Evolutionary conservation across 2,888 invertebrate genomes (phyloP).

Genomic region (Acanthosepion lycidas): DNA sequence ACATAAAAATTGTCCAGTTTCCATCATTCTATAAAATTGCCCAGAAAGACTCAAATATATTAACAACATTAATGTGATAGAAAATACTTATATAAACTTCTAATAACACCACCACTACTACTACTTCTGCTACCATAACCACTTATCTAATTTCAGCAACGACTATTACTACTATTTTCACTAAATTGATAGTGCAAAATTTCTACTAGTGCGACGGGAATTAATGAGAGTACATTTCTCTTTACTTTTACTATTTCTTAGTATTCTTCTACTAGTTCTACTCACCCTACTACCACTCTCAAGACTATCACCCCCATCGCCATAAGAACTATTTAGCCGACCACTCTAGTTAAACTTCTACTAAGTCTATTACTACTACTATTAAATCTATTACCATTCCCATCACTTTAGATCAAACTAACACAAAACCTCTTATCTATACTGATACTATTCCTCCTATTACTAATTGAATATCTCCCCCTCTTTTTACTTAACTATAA

Average conservation of each 20-base stretch:
- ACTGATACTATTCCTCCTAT: no score
- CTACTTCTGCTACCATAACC: background rate
- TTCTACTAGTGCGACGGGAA: background rate
- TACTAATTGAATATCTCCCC: no score
- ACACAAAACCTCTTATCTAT: no score
- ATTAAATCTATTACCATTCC: background rate
- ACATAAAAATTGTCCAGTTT: no score
- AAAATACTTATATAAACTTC: background rate
- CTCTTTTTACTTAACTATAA: no score
- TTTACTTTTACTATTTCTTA: background rate
- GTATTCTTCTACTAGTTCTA: background rate
- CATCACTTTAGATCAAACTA: background rate
- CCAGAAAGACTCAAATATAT: no score
- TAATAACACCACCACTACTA: background rate
- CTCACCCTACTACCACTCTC: background rate
- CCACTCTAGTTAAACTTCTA: background rate
- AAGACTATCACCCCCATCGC: no score
- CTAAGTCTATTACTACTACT: background rate
- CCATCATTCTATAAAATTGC: no score
- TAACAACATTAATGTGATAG: no score
- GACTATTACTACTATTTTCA: background rate
- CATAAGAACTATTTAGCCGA: no score
- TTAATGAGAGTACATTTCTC: background rate
- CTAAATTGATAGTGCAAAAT: background rate
- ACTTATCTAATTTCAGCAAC: background rate